Base-by-base conservation (phyloP, 1,140 invertebrate genomes). In the Leptopilina boulardi region DNA sequence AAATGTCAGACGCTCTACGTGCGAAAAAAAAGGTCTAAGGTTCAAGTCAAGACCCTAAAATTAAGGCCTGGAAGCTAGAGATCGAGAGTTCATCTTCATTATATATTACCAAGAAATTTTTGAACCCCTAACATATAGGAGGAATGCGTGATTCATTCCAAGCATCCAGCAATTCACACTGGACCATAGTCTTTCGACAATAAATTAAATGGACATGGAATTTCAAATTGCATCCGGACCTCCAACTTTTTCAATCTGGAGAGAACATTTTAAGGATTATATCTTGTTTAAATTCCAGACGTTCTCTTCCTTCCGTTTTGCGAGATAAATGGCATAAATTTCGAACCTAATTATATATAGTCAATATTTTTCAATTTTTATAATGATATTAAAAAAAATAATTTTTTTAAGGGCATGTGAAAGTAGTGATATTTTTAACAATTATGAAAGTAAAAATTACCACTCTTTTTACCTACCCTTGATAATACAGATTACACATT, bases 81-180 rank as follows among this genome's bases (percentile, higher is more conserved):
- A n/a, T 19, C 51, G 11, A 66, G 59, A 23, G 26, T 66, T 26
- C 23, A 26, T 66, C 23, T 34, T 38, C 34, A 38, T 38, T 38
- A 30, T 30, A n/a, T n/a, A 56, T 56, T 56, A 66, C 23, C 10
- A 71, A 76, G 71, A 26, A 23, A 70, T 66, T 66, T 71, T 73
- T 9, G 34, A 38, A 44, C 56, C 41, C 77, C n/a, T 56, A 56
- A 30, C 3, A 6, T n/a, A n/a, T n/a, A n/a, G 6, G 8, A 26
- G 77, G 77, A 86, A 88, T 85, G 73, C 80, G 71, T 85, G 87
- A 88, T 82, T 89, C 87, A 89, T 82, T 76, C 70, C 1, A 77
- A 59, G 75, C 72, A 83, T 81, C 73, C 15, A 2, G 11, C n/a
- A 51, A 8, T 5, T 18, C 47, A 18, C 15, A 66, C 59, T 66